Percentiles rank a stretch among this genome's conserved stretches.
Evolutionary conservation across 2,113 vertebrate species (phyloP).

Genomic region (Archilochus colubris): DNA sequence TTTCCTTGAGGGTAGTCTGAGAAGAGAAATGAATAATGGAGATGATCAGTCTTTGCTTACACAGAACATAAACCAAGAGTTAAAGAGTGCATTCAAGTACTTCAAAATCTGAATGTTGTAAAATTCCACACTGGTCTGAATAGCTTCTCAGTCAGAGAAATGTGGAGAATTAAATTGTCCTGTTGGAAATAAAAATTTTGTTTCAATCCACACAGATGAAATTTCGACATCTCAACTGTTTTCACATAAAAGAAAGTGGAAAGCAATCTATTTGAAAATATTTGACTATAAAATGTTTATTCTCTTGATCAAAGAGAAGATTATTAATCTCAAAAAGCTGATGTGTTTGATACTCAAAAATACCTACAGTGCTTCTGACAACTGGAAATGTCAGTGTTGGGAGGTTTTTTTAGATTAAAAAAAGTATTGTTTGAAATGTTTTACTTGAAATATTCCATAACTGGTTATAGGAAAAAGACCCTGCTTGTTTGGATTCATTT

Average conservation of each 20-base stretch:
- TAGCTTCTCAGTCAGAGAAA: neutral
- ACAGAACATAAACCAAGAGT: neutral
- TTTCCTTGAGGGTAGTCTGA: neutral
- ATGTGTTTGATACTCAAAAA: neutral
- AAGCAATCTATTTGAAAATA: slow-evolving; percentile 11
- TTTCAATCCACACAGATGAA: neutral
- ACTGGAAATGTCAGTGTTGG: neutral
- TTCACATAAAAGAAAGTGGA: neutral
- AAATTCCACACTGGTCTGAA: neutral
- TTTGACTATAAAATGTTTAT: neutral
- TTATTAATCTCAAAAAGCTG: neutral
- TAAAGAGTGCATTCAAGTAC: neutral
- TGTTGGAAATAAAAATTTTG: neutral
- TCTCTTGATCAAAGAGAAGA: neutral
- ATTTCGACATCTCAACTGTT: slow-evolving; percentile 2
- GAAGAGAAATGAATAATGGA: neutral
- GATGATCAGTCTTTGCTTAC: neutral
- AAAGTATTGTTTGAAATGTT: neutral
- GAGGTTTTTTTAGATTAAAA: neutral
- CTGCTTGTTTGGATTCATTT: too few relatives aligned
- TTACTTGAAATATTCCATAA: neutral
- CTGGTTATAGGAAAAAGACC: neutral
- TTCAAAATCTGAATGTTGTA: neutral
- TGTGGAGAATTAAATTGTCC: neutral
- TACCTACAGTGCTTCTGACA: neutral